phyloP scores from a whole-genome alignment of 2,888 invertebrate genomes.

The Cacoxenus indagator region DNA sequence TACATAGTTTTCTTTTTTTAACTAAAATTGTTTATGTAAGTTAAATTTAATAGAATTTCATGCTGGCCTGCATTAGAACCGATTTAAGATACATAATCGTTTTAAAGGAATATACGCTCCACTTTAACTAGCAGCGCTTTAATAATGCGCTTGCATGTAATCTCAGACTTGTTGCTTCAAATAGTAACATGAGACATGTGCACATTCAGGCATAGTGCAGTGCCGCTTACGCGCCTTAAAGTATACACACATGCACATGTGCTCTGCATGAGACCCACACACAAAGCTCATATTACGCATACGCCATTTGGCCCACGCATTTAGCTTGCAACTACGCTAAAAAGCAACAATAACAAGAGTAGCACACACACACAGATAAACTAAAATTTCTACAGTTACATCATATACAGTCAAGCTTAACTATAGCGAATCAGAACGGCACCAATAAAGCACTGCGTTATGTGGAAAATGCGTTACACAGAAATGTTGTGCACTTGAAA shows the following conservation, averaged over 20 bases:
- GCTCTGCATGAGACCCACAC: not conserved
- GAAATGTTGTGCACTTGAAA: no score
- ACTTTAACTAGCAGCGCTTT: not conserved
- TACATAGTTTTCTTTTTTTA: no score
- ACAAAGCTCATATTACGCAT: not conserved
- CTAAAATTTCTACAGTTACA: no score
- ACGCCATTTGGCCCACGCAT: not conserved
- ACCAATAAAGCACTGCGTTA: no score
- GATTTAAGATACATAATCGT: no score
- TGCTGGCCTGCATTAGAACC: no score
- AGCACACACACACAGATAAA: conserved; percentile 2
- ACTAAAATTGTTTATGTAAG: no score
- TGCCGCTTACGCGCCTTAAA: not conserved
- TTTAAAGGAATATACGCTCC: no score
- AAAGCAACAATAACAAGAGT: conserved; percentile 12
- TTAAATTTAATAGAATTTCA: no score
- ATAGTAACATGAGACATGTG: not conserved
- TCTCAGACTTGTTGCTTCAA: not conserved
- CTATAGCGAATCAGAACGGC: no score
- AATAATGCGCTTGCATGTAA: not conserved
- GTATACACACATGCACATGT: not conserved
- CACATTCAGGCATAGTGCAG: not conserved
- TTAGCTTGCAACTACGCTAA: conserved; percentile 12
- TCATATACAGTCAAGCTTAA: no score
- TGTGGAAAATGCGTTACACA: no score